phyloP scores from a whole-genome alignment of 2,113 vertebrate species.

The Embiotoca jacksoni region DNA sequence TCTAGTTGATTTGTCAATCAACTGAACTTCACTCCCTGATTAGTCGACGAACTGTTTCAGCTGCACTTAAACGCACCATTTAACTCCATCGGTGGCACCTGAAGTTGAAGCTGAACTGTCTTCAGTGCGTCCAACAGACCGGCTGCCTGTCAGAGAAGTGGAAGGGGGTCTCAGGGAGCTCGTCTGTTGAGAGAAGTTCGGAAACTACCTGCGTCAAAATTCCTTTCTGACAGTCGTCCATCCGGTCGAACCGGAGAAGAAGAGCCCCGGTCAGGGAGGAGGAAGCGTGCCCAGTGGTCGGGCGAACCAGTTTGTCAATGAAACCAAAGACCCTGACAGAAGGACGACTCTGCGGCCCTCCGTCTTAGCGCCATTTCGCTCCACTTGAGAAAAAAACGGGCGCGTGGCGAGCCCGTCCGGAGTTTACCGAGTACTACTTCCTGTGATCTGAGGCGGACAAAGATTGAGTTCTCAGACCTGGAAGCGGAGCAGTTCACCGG shows the following conservation, averaged over 20 bases:
- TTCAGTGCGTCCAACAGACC: no score
- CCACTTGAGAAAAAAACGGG: slow-evolving; percentile 35
- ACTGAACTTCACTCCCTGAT: no score
- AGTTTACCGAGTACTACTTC: slow-evolving; percentile 46
- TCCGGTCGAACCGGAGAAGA: background rate
- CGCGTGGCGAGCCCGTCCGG: slow-evolving; percentile 61
- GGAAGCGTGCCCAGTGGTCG: background rate
- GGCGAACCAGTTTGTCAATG: background rate
- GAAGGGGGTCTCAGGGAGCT: background rate
- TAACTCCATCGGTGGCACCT: no score
- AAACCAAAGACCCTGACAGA: slow-evolving; percentile 38
- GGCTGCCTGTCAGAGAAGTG: no score
- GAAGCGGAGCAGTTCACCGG: slow-evolving; percentile 37
- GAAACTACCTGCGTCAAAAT: background rate
- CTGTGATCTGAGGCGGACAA: slow-evolving; percentile 48
- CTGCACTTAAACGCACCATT: no score
- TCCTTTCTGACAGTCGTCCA: slow-evolving; percentile 18
- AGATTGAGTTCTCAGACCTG: slow-evolving; percentile 34
- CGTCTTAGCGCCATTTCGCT: slow-evolving; percentile 28
- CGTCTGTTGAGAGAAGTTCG: background rate
- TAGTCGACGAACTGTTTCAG: no score
- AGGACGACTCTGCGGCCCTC: slow-evolving; percentile 14
- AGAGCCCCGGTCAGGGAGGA: slow-evolving; percentile 3
- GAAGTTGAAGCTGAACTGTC: no score
- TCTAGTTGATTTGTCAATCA: no score